Conservation (phyloP, 2,888 invertebrate species). For the Agrotis puta region DNA sequence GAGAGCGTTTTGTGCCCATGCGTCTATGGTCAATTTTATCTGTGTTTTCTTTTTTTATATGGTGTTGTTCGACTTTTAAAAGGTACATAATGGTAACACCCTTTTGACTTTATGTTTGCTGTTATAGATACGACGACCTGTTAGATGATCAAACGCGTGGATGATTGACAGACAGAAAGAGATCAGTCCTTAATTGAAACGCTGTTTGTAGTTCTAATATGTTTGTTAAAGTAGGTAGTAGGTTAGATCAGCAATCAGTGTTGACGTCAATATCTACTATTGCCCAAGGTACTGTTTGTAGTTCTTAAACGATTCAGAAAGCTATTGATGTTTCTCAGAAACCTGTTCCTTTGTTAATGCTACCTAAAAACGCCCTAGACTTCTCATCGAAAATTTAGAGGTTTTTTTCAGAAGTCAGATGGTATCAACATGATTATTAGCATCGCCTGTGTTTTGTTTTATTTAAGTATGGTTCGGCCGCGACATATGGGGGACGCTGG, state of each 20-base stretch:
- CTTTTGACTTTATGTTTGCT: constrained; percentile 33
- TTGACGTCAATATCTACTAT: constrained; percentile 24
- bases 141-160: constrained; percentile 23
- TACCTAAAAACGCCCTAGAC: constrained; percentile 12
- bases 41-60: constrained; percentile 27
- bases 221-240: constrained; percentile 6
- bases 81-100: constrained; percentile 31
- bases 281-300: constrained; percentile 7
- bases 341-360: constrained; percentile 30
- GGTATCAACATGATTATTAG: constrained; percentile 25
- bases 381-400: constrained; percentile 19
- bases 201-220: constrained; percentile 26
- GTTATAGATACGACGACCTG: constrained; percentile 30
- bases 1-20: constrained; percentile 32
- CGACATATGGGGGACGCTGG: constrained; percentile 61
- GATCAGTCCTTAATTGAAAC: constrained; percentile 36
- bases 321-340: constrained; percentile 19
- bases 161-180: constrained; percentile 24
- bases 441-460: constrained; percentile 39
- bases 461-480: constrained; percentile 31
- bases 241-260: constrained; percentile 7
- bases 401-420: constrained; percentile 27
- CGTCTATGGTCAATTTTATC: constrained; percentile 45
- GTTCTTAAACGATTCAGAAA: not conserved
- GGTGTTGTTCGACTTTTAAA: constrained; percentile 50